Base-by-base conservation (phyloP, 1,140 invertebrate species). In the Chlorops oryzae region DNA sequence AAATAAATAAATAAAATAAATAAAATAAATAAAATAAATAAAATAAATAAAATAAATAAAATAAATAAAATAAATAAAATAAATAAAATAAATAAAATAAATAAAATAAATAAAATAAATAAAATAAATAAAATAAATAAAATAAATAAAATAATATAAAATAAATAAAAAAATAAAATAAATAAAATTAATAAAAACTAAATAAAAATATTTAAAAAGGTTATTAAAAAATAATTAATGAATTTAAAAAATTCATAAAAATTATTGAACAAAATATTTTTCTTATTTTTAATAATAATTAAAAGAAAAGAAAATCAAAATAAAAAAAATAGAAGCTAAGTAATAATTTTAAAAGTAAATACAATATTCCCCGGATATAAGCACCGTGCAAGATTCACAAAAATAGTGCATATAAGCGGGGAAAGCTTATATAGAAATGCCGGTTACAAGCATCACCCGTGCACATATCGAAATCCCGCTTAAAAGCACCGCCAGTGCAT, bases 131-230 rank as follows among this genome's bases (percentile, higher is more conserved):
- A 13, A 47, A n/a, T n/a, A n/a, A n/a, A n/a, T n/a, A n/a, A n/a
- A n/a, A n/a, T n/a, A n/a, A n/a, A n/a, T n/a, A n/a, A n/a, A n/a
- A n/a, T n/a, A n/a, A n/a, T n/a, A n/a, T n/a, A n/a, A n/a, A n/a
- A n/a, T n/a, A n/a, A n/a, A n/a, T n/a, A n/a, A n/a, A n/a, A n/a
- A n/a, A n/a, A n/a, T n/a, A n/a, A n/a, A n/a, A n/a, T n/a, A n/a
- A n/a, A n/a, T n/a, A n/a, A n/a, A 34, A 52, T 56, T 50, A 32
- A 13, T 32, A 9, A 32, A 32, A 32, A 32, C n/a, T 32, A 7
- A 32, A 32, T 32, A 32, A 32, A 9, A 32, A 32, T 32, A 32
- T 7, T 32, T 9, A 32, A 9, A 32, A 32, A 32, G n/a, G 7
- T 32, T 32, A 32, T 9, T n/a, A 9, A 32, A 32, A 32, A 32